Evolutionary conservation across 2,888 invertebrate species (phyloP).

Genomic region (Ashinkailepas kermadecensis): DNA sequence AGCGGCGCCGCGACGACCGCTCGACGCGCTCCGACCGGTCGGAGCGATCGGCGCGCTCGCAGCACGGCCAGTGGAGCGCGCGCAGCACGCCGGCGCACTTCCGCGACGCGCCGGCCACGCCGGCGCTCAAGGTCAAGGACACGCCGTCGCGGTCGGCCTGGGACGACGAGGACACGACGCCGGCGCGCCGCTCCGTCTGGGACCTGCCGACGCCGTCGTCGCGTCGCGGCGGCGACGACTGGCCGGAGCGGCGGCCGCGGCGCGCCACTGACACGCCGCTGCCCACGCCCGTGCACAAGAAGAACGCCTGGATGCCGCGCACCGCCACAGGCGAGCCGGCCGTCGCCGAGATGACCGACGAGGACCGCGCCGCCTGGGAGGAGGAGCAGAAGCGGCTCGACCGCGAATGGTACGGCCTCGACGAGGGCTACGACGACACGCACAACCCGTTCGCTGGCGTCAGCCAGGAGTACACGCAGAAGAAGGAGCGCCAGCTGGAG

Average conservation of each 20-base stretch:
- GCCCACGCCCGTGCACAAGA: slow-evolving; percentile 80
- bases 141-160: slow-evolving; percentile 54
- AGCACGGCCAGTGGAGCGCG: background rate
- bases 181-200: slow-evolving; percentile 71
- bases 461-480: slow-evolving; percentile 83
- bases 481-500: slow-evolving; percentile 78
- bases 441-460: slow-evolving; percentile 85
- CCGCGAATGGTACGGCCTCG: slow-evolving; percentile 72
- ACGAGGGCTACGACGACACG: slow-evolving; percentile 66
- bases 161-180: slow-evolving; percentile 56
- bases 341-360: slow-evolving; percentile 56
- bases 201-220: slow-evolving; percentile 75
- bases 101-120: slow-evolving; percentile 79
- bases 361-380: slow-evolving; percentile 77
- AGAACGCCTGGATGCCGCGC: slow-evolving; percentile 67
- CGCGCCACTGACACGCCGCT: slow-evolving; percentile 57
- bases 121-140: slow-evolving; percentile 55
- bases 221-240: slow-evolving; percentile 41
- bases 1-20: slow-evolving; percentile 19
- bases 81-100: slow-evolving; percentile 46
- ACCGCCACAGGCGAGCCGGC: slow-evolving; percentile 45
- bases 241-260: slow-evolving; percentile 35
- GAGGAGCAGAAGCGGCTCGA: slow-evolving; percentile 84
- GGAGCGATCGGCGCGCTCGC: slow-evolving; percentile 26
- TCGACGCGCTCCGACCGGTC: background rate